Evolutionary conservation across 30 jellyfish, hydroid and myxozoan species (phyloP), one percentile per base, ranked within the genome.

Genomic region (Aurelia sp.): DNA sequence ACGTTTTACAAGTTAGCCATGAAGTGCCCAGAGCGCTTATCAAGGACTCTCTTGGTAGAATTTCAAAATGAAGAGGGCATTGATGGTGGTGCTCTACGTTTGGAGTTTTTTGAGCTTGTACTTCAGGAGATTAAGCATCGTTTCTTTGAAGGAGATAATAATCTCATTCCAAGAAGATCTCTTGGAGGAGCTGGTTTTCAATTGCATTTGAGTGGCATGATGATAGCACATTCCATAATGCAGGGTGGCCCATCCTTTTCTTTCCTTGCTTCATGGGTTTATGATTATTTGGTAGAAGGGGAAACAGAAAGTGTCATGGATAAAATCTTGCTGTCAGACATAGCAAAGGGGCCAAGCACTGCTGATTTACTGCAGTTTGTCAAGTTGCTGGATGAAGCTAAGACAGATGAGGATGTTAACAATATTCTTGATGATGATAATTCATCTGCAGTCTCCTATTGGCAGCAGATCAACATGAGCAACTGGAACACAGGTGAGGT

Each of bases 401-500:
- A 72, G 31, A 72, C 83, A n/a, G 69, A 72, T 13, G 47, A 51
- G 67, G 70, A 72, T 47, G 22, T 18, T 11, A 51, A 72, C 48
- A 51, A 47, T 40, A 47, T 72, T 18, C 48, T 72, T 72, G 83
- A 72, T 40, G 83, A 72, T 12, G 13, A 50, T 50, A 47, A 18
- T 41, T 44, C 67, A 18, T 72, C 70, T 51, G 79, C 79, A 13
- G 69, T 19, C 48, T 41, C 83, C 20, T 72, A 72, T 51, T 72
- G 83, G 83, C 83, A 72, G 31, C 70, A 72, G 70, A 72, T 72
- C 83, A 72, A 72, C 69, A 72, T 51, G 50, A 72, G 83, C 41
- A 44, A 72, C 51, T 72, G 83, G 83, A 41, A 18, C 21, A 72
- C 69, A 72, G 51, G 17, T 48, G 83, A 72, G 69, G 83, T 72